Base-by-base conservation (phyloP, 2,888 invertebrate genomes). In the Morpho deidamia region DNA sequence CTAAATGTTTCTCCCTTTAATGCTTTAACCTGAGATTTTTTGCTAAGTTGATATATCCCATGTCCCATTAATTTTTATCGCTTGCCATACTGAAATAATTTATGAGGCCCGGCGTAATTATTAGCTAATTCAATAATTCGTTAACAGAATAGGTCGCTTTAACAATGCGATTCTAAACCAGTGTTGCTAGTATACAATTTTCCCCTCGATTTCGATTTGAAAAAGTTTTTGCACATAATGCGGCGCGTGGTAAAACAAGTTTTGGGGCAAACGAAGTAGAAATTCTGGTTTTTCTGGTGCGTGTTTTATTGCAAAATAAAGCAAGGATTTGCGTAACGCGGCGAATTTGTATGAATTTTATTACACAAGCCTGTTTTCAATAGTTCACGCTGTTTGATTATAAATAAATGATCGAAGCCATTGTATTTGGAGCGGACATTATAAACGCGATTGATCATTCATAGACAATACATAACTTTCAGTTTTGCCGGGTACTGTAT, bases 201-300 rank as follows among this genome's bases (percentile, higher is more conserved):
- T 62, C 62, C 65, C 68, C 63, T 54, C 41, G 53, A 49, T 46
- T 59, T 40, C 7, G 39, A 59, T 56, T 63, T 56, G 49, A 49
- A 49, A 62, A 59, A 37, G 5, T 65, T 64, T 64, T 78, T 68
- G 85, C 86, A 74, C 83, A 82, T 81, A 75, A 71, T 70, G 70
- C 78, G 84, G 82, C 86, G 79, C 86, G 86, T 81, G 85, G 73
- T 75, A 65, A 60, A 78, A 85, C 85, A 68, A 66, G 85, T 83
- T 71, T 60, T 55, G 59, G 60, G 57, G 60, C 61, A 68, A 75
- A 76, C 70, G 64, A 78, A 87, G 86, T 65, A 69, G 86, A 78
- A 74, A 68, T 72, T 73, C 88, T 73, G 75, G 87, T 88, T 84
- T 68, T 63, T 51, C 59, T 60, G 66, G 66, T 64, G 62, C 54